Conservation (phyloP, 2,797 vertebrate species). For the Pteropus rufus region DNA sequence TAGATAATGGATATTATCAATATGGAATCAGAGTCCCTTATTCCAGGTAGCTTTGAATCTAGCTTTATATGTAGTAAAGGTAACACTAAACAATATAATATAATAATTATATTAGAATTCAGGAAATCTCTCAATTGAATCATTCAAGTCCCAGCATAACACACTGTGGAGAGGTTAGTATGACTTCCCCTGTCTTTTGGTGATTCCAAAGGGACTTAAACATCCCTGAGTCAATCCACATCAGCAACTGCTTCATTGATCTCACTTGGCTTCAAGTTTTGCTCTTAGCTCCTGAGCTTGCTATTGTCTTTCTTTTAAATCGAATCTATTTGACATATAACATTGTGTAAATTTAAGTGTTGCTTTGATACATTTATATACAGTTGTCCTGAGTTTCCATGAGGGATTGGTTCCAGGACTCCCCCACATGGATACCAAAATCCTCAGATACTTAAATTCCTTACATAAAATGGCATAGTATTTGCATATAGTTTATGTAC, state of each 20-base stretch:
- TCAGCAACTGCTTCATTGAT: background rate
- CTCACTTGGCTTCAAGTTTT: background rate
- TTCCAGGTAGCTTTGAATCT: background rate
- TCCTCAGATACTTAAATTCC: too few species aligned
- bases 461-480: too few species aligned
- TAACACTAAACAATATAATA: background rate
- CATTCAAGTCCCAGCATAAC: background rate
- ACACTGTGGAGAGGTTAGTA: background rate
- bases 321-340: background rate
- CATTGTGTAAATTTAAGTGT: background rate
- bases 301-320: background rate
- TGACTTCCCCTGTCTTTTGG: background rate
- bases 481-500: too few species aligned
- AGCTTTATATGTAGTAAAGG: background rate
- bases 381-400: background rate
- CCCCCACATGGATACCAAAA: too few species aligned
- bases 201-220: background rate
- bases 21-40: background rate
- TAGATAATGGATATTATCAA: background rate
- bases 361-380: background rate
- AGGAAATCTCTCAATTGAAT: background rate
- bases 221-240: background rate
- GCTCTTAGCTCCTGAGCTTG: background rate
- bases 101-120: background rate
- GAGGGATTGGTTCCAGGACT: background rate